These are phyloP conservation scores for Microcebus murinus DNA, from an alignment of 2,113 vertebrate genomes.

Conservation along the genomic window DNA sequence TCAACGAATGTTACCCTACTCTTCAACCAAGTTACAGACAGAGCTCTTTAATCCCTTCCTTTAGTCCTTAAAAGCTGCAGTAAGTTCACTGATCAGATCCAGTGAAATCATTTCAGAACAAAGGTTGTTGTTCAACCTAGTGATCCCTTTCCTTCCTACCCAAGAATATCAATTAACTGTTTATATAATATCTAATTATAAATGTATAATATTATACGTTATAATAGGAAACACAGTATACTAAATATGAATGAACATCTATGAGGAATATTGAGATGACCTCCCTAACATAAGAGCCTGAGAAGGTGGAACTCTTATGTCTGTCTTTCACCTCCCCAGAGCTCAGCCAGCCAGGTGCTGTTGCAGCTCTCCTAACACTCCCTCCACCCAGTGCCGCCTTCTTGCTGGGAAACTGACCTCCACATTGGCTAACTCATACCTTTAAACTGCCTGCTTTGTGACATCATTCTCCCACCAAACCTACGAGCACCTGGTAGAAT, in stretches of 20 bases:
- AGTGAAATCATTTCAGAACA: neutral
- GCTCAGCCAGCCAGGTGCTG: too few species aligned
- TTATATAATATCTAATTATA: too few species aligned
- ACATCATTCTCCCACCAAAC: constrained; percentile 52
- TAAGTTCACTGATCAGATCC: neutral
- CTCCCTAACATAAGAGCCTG: neutral
- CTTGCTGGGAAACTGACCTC: neutral
- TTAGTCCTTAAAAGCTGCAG: neutral
- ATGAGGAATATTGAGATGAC: neutral
- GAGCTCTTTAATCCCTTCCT: neutral
- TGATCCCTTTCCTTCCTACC: neutral
- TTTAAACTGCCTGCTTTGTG: constrained; percentile 42
- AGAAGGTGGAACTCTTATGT: neutral
- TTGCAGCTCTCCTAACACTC: neutral
- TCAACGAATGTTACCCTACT: neutral
- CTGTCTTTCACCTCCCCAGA: too few species aligned
- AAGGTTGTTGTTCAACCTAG: neutral
- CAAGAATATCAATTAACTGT: neutral
- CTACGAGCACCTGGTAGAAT: constrained; percentile 2
- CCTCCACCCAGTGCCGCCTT: neutral
- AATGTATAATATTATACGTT: neutral
- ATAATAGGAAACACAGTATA: neutral
- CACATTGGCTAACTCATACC: neutral
- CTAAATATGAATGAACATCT: neutral
- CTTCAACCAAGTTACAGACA: neutral